Evolutionary conservation across 1,140 invertebrate genomes (phyloP), one percentile per base, ranked within the genome.

Genomic region (Caerostris extrusa): DNA sequence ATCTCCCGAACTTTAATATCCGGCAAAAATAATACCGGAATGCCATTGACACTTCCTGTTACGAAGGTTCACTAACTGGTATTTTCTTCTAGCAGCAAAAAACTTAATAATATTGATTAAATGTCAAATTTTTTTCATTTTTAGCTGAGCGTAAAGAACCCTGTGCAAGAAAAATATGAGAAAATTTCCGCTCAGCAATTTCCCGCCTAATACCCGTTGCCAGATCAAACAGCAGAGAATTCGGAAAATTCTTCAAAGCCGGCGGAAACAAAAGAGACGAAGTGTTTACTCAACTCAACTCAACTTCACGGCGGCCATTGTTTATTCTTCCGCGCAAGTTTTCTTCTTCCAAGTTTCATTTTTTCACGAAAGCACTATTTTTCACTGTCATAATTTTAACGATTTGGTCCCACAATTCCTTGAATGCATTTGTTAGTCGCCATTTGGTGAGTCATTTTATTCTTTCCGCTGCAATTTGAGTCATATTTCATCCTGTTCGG

Each of bases 351-450:
- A 34, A 34, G 34, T 34, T 34, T 34, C 34, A 34, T 91, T 34
- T 34, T 34, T 34, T 34, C 34, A 34, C 34, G 34, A 34, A 12
- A 12, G 71, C 90, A 61, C 71, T 82, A 91, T 91, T 91, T 91
- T 91, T 82, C 90, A 91, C 90, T 91, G 90, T 91, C 90, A 91
- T 91, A 91, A 91, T 91, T 91, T 91, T 91, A 91, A 91, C 90
- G 90, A 91, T 91, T 91, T 53, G 90, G 71, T 91, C 90, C 77
- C 56, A 34, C 34, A 34, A 82, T 82, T 91, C 64, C 57, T 71
- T 56, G 56, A 61, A 91, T 91, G 88, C 88, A 82, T 91, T 91
- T 81, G 69, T 91, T 91, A 71, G 89, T 91, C 56, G 90, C 56
- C 71, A 82, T 91, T 81, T 91, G n/a, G 90, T 17, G 90, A 91